Base-by-base conservation (phyloP, 2,797 vertebrate species). In the Mustela erminea region DNA sequence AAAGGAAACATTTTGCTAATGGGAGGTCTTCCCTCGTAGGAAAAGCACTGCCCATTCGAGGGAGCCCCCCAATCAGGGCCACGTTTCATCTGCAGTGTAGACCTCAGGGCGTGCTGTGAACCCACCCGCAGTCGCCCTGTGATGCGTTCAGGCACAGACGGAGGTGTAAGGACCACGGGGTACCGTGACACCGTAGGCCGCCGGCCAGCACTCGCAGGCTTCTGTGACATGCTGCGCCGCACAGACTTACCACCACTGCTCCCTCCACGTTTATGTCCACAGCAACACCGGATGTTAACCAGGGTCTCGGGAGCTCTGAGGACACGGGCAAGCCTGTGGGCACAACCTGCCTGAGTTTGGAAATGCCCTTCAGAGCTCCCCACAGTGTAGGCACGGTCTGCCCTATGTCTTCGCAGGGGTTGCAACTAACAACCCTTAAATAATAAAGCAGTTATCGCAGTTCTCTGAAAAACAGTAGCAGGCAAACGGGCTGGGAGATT, bases 191-290 rank as follows among this genome's bases (percentile, higher is more conserved):
- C 2, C 27, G 29, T 0, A 1, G 41, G 17, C 8, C 15, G 1
- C n/a, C 35, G 21, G 41, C 54, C 41, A 18, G 72, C 62, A 9
- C 23, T 1, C 4, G 8, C 58, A n/a, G 54, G 41, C 8, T 2
- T 11, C 17, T 2, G 13, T 23, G 10, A 41, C 41, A 0, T 3
- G 43, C 54, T 20, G 18, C 4, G 0, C 58, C 11, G 0, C 21
- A 7, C 13, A 2, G 3, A 4, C 58, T 6, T 5, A 7, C 49
- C 13, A 1, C 60, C 11, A 27, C 52, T 18, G 32, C 25, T 25
- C 15, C 13, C 29, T 52, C 41, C 5, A 3, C 5, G 8, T 9
- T 2, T 12, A 3, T 0, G 23, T 10, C 49, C 49, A 4, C 15
- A 35, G n/a, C 23, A 4, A 21, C 6, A 11, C 9, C 1, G 1